Evolutionary conservation across 2,888 invertebrate genomes (phyloP), one percentile per base, ranked within the genome.

Genomic region (Drosophila antonietae): DNA sequence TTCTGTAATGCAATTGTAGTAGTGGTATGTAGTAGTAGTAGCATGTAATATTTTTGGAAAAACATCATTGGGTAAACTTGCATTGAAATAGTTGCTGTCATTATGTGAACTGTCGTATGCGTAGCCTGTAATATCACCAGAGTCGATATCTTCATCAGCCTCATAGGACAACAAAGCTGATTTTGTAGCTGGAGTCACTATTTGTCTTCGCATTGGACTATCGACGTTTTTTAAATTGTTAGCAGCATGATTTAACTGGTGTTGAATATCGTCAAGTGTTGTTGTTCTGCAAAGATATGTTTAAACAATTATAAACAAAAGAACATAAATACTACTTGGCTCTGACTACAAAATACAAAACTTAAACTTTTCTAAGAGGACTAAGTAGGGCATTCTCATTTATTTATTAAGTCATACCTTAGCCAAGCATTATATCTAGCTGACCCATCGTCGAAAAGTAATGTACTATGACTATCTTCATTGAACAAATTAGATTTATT

Each of bases 211-310:
- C 37, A 37, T 28, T 14, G 46, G 44, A 55, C 15, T 43, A 2
- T 43, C 14, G 2, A 15, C 43, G 0, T 14, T 35, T 23, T 52
- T 37, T n/a, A 57, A 41, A 46, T 60, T 18, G 12, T 46, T 51
- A 2, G 39, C 23, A 43, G 57, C 52, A n/a, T 43, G 28, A 37
- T 43, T 71, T 1, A 95, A 95, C 83, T 95, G 95, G 7, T 94
- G 94, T 90, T 96, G 95, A 44, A 96, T 94, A 76, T 96, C 96
- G 78, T 96, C 95, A 15, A 96, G 90, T 0, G 95, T 95, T 20
- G 96, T 94, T 47, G 95, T 95, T 85, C 96, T 96, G 87, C n/a
- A 87, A 88, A n/a, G 28, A 47, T 37, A 46, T 12, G 31, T n/a
- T n/a, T 31, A 49, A 2, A n/a, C 5, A 28, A 9, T 28, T 23